Base-by-base conservation (phyloP, 2,797 vertebrate genomes). In the Sandelia bainsii region DNA sequence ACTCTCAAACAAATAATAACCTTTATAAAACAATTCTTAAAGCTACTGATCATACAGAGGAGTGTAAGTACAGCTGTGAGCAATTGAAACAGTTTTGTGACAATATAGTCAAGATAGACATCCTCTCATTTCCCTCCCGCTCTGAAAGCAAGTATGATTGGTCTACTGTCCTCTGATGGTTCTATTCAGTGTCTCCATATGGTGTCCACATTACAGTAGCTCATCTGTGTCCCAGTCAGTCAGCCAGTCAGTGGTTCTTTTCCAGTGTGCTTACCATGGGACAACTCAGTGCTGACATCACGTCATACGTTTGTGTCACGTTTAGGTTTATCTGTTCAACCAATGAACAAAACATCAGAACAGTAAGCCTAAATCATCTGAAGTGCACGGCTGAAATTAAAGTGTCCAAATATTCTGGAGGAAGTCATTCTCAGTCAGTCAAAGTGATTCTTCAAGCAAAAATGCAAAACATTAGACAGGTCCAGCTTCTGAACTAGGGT, bases 141-240 rank as follows among this genome's bases (percentile, higher is more conserved):
- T 13, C 1, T 39, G 37, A 39, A 32, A 32, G 32, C 8, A 8
- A 32, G 32, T 2, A 8, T 32, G 32, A 32, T 2, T 32, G 7
- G 29, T 14, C 40, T 29, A 9, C 57, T 72, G 67, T 77, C 40
- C 49, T 42, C 52, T 54, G 42, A 50, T 52, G 10, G 34, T 62
- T 44, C 6, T 51, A 19, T 66, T 60, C 45, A 61, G n/a, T 22
- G 56, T 82, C 54, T 59, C 64, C n/a, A 68, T 62, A 29, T 57
- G 62, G 34, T 72, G 48, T 59, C 53, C 22, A 32, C 32, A 44
- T 66, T 64, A 50, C 27, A 64, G 53, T 22, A 17, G 19, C 50
- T 62, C 16, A 10, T 69, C 51, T 59, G 51, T 61, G 11, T 75
- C 51, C 32, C 51, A 62, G 16, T 49, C 37, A 27, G 4, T 42